Evolutionary conservation across 2,113 vertebrate species (phyloP).

Genomic region (Glaucomys volans): DNA sequence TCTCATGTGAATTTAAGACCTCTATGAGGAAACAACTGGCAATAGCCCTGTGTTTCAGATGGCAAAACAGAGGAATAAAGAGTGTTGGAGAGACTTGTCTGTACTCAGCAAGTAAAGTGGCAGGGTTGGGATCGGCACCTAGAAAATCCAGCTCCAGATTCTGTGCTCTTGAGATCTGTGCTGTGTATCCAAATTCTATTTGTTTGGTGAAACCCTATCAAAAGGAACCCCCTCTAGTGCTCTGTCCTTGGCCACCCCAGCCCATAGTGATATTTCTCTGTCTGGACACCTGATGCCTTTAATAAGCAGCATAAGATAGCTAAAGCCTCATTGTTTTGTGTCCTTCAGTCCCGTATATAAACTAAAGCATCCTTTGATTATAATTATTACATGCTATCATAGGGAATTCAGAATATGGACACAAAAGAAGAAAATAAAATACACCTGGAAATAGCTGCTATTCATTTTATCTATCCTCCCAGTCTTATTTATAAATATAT

Average conservation of each 20-base stretch:
- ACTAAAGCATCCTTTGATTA: constrained; percentile 23
- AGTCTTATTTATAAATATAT: constrained; percentile 34
- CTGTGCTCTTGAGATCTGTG: neutral
- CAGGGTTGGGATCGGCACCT: constrained; percentile 1
- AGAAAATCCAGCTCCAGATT: neutral
- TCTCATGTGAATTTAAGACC: neutral
- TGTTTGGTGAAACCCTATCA: neutral
- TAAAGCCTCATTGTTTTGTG: neutral
- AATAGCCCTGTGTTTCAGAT: neutral
- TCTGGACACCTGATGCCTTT: neutral
- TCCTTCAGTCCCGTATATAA: neutral
- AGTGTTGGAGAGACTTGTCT: neutral
- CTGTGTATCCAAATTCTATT: neutral
- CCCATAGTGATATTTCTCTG: neutral
- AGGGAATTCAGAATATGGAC: constrained; percentile 20
- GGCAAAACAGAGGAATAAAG: neutral
- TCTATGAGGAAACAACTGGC: neutral
- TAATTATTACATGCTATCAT: neutral
- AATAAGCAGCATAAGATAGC: neutral
- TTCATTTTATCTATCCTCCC: neutral
- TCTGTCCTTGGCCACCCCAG: neutral
- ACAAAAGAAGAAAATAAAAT: constrained; percentile 46
- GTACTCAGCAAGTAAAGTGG: neutral
- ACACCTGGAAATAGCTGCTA: neutral
- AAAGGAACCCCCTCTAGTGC: neutral